These are phyloP conservation scores for Ammodramus savannarum DNA, from an alignment of 2,113 vertebrate genomes.

Conservation along the genomic window DNA sequence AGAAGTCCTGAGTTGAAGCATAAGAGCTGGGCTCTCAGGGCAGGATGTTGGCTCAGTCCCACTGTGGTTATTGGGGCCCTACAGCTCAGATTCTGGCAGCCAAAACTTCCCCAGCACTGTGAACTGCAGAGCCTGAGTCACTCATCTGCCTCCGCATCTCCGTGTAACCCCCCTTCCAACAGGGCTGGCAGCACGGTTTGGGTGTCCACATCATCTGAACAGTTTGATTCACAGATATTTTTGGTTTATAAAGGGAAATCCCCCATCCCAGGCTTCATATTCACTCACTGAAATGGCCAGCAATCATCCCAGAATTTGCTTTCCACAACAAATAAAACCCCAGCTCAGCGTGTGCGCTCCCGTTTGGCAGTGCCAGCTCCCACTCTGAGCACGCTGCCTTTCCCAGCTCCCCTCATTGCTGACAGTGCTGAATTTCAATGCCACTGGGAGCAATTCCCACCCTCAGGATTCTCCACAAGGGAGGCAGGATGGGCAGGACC, in stretches of 20 bases:
- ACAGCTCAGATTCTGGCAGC: neutral
- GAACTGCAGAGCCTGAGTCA: neutral
- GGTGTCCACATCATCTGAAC: neutral
- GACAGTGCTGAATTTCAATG: rapidly evolving
- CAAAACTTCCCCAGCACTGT: neutral
- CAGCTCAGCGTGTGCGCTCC: rapidly evolving
- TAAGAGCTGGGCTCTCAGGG: neutral
- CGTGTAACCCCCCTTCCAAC: rapidly evolving
- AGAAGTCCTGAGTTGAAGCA: neutral
- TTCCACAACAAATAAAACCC: neutral
- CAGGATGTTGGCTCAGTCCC: neutral
- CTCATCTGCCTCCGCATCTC: neutral
- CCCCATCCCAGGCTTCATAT: neutral
- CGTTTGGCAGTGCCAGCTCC: neutral
- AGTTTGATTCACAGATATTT: neutral
- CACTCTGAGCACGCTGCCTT: rapidly evolving
- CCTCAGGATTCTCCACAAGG: rapidly evolving
- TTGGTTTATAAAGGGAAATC: neutral
- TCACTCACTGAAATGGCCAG: neutral
- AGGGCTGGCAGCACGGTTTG: rapidly evolving
- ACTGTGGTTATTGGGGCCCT: rapidly evolving
- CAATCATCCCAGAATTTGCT: neutral
- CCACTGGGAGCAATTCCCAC: rapidly evolving
- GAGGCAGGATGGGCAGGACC: neutral
- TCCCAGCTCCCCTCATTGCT: neutral